Base-by-base conservation (phyloP, 2,797 vertebrate species). In the Discoglossus pictus region DNA sequence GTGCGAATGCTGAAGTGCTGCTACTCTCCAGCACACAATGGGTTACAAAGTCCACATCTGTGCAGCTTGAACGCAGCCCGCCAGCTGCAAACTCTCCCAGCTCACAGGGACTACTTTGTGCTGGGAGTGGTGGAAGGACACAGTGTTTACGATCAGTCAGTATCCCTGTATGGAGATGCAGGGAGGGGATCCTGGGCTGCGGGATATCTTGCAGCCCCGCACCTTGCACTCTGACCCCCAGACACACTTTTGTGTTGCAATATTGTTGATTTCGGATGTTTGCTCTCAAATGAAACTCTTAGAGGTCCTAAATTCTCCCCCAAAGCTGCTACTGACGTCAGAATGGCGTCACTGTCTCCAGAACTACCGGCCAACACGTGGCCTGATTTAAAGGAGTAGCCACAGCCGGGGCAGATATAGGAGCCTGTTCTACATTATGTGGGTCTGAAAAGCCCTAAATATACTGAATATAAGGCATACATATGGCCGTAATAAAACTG, bases 351-450 rank as follows among this genome's bases (percentile, higher is more conserved):
- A 90, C 80, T 74, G 81, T 85, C 84, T 80, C 86, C 86, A 81
- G 78, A 83, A 81, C 86, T 74, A 88, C 84, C 83, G 84, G 85
- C 83, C 86, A 61, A 86, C 86, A 86, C 84, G 81, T 84, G 86
- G 84, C 82, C 74, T 69, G 75, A 40, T 78, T 86, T 89, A 87
- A 87, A 88, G 86, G 69, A 78, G 76, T 82, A 83, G 74, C 0
- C 17, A 21, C 50, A 44, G 42, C 34, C 4, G 25, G 50, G 23
- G 0, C 13, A 13, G 38, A 16, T 20, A 20, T 13, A 13, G 10
- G 61, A 63, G 38, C 11, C 23, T 63, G 35, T 39, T 17, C 43
- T 48, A 31, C n/a, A 20, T 11, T 38, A 9, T 36, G n/a, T 6
- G 12, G 7, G 2, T 2, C 15, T 10, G 12, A 4, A 16, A 34